A percentile compares a stretch with the other conserved stretches of the same genome.
These are phyloP conservation scores for Drosophila willistoni DNA, from an alignment of 1,140 invertebrate species.

Conservation along the genomic window DNA sequence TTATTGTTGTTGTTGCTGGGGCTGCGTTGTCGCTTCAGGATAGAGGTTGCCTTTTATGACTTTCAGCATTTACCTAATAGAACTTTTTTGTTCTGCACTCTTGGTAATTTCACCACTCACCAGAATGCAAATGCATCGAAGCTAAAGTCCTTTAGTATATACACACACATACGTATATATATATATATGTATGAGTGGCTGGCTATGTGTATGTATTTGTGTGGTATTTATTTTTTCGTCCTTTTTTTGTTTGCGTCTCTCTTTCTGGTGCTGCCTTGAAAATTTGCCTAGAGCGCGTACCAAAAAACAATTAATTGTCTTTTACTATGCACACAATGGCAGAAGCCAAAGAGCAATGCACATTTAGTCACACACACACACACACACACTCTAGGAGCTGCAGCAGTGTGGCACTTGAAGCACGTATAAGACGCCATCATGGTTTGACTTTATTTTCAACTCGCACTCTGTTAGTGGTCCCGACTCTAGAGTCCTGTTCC, in stretches of 20 bases:
- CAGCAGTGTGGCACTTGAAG: conserved; percentile 62
- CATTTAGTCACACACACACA: conserved; percentile 26
- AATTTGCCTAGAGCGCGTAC: conserved; percentile 41
- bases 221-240: conserved; percentile 33
- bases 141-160: conserved; percentile 2
- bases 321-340: conserved; percentile 63
- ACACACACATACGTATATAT: neutral
- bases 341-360: conserved; percentile 15
- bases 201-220: conserved; percentile 22
- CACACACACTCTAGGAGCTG: conserved; percentile 20
- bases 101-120: conserved; percentile 39
- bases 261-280: conserved; percentile 28
- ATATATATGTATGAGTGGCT: conserved; percentile 18
- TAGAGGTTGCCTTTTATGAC: conserved; percentile 45
- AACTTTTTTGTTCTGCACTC: conserved; percentile 53
- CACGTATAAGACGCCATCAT: conserved; percentile 67
- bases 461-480: conserved; percentile 36
- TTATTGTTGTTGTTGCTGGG: conserved; percentile 22
- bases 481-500: neutral
- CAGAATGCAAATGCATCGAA: conserved; percentile 21
- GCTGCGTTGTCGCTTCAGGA: too few relatives aligned
- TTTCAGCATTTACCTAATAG: conserved; percentile 56
- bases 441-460: conserved; percentile 80
- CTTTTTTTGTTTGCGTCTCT: conserved; percentile 29
- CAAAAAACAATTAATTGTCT: conserved; percentile 77